A percentile compares a stretch with the other conserved stretches of the same genome.
Evolutionary conservation across 2,888 invertebrate species (phyloP).

Genomic region (Invenusta paracnida): DNA sequence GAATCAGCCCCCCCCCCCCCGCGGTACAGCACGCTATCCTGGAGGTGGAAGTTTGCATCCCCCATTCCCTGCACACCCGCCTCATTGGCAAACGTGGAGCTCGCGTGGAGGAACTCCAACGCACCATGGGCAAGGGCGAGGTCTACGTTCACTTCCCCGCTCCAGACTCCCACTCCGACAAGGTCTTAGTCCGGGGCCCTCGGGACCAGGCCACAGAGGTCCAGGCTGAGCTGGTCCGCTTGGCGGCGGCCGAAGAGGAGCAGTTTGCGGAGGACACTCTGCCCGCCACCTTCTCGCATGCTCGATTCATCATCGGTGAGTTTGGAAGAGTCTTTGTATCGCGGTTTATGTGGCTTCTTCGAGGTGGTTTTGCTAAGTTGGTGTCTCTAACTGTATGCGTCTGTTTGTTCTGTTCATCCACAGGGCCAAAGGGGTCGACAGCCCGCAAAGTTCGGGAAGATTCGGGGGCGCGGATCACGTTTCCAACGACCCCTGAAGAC

Average conservation of each 20-base stretch:
- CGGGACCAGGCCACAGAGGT: neutral
- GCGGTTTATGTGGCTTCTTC: no score
- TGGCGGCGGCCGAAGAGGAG: neutral
- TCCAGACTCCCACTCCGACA: slow-evolving; percentile 70
- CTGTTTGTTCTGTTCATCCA: neutral
- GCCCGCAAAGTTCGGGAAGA: neutral
- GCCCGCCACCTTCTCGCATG: neutral
- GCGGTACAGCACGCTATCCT: slow-evolving; percentile 73
- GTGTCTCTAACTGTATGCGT: no score
- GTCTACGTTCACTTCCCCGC: slow-evolving; percentile 89
- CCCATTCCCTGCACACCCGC: slow-evolving; percentile 85
- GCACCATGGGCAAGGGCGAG: slow-evolving; percentile 81
- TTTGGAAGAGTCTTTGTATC: no score
- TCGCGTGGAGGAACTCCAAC: slow-evolving; percentile 81
- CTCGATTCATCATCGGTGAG: neutral
- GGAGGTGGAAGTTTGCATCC: slow-evolving; percentile 76
- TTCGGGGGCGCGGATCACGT: neutral
- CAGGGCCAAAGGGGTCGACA: neutral
- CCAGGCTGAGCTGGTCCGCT: neutral
- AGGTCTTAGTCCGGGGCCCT: neutral
- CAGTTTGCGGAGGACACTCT: neutral
- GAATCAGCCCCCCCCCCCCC: no score
- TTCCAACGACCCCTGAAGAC: neutral
- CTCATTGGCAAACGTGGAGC: slow-evolving; percentile 87
- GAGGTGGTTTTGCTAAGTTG: no score